A percentile compares a stretch with the other conserved stretches of the same genome.
Evolutionary conservation across 2,888 invertebrate genomes (phyloP).

Genomic region (Malthinus flaveolus): DNA sequence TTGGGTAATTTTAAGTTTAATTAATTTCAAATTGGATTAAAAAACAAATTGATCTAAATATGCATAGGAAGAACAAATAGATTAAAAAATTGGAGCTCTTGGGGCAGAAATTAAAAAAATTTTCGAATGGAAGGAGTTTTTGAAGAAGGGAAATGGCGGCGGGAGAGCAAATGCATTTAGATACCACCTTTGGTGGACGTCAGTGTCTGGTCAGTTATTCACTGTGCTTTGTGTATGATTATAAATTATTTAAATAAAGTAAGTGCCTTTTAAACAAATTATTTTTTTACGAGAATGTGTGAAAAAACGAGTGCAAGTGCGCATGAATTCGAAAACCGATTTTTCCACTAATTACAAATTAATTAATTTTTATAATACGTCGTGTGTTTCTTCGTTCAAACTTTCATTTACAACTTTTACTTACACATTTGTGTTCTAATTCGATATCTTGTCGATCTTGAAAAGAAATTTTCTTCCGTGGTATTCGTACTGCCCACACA

Average conservation of each 20-base stretch:
- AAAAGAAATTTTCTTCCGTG: too few relatives aligned
- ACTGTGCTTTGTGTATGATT: slow-evolving; percentile 50
- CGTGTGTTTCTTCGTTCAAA: neutral
- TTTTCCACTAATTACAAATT: neutral
- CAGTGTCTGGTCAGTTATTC: slow-evolving; percentile 48
- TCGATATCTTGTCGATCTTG: neutral
- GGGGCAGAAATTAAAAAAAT: neutral
- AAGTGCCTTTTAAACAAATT: slow-evolving; percentile 36
- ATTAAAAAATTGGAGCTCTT: too few relatives aligned
- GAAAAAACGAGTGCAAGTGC: neutral
- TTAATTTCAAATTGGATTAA: too few relatives aligned
- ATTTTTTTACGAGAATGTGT: slow-evolving; percentile 17
- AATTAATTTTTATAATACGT: neutral
- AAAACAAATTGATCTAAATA: too few relatives aligned
- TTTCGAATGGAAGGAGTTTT: slow-evolving; percentile 23
- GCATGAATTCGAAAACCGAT: neutral
- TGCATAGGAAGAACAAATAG: neutral
- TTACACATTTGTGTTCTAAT: slow-evolving; percentile 1
- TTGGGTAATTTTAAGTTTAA: too few relatives aligned
- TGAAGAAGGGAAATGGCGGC: slow-evolving; percentile 45
- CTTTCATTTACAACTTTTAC: slow-evolving; percentile 7
- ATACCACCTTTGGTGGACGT: slow-evolving; percentile 51
- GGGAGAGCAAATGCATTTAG: slow-evolving; percentile 51
- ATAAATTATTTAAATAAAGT: slow-evolving; percentile 43
- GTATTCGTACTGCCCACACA: too few relatives aligned